Evolutionary conservation across 2,888 invertebrate species (phyloP), one percentile per base, ranked within the genome.

Genomic region (Drosophila austrosaltans): DNA sequence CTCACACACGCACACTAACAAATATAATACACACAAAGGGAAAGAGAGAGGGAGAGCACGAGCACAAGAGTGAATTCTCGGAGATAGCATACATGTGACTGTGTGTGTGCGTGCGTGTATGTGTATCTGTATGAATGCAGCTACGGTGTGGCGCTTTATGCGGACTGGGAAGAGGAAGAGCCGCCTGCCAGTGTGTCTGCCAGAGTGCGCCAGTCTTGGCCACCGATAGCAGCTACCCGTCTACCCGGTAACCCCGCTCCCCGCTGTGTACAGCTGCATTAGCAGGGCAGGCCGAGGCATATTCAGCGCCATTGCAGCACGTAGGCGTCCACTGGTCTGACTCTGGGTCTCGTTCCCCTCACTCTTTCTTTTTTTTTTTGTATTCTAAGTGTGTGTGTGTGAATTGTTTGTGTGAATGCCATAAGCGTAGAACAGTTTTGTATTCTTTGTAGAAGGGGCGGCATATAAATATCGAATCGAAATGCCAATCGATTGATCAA

Each of bases 101-200:
- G 53, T 53, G 0, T 28, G 25, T 30, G 3, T 32, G 54, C 32
- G 36, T 32, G n/a, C 4, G 40, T n/a, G 58, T 42, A 2, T 40
- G 25, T 54, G 30, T 22, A 25, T 56, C 4, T 56, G 56, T 36
- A n/a, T 58, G 53, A 58, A 59, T 63, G 62, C 76, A 63, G 63
- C 61, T 25, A 58, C 20, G 58, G 72, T 63, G 66, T 75, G 65
- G 65, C 60, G 65, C 71, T 71, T 68, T 71, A 67, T 67, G 44
- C 48, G 70, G 73, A 56, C 62, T 44, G 66, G 53, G 63, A 61
- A 69, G 75, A 69, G 59, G 74, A 64, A 70, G 64, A 76, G 74
- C 68, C 69, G 89, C 82, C 83, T 88, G 83, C 83, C 83, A 83
- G 89, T 81, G 76, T 83, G 83, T 83, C 83, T 83, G 89, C 83